These are phyloP conservation scores for Agapornis roseicollis DNA, from an alignment of 2,113 vertebrate species.

Conservation along the genomic window DNA sequence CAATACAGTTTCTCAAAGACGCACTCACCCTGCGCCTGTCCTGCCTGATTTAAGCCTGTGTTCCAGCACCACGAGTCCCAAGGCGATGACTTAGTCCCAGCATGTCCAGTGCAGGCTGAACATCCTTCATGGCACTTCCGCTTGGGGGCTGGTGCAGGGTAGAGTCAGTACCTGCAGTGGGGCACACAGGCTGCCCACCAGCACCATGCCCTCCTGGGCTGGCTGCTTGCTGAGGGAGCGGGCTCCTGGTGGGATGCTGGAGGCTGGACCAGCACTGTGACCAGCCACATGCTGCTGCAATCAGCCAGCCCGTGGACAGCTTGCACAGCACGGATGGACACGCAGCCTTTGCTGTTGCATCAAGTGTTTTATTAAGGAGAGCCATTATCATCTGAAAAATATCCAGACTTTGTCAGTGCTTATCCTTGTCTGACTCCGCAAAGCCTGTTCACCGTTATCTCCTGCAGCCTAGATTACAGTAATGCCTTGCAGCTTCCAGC, in stretches of 20 bases:
- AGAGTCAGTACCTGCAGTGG: fast-evolving
- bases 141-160: background rate
- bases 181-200: fast-evolving
- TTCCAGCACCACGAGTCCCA: background rate
- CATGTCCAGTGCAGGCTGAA: background rate
- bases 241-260: background rate
- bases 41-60: background rate
- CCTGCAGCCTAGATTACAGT: constrained; percentile 16
- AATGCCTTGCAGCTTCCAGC: background rate
- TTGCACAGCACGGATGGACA: background rate
- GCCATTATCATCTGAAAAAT: constrained; percentile 30
- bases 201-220: fast-evolving
- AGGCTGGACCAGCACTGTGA: too few relatives aligned
- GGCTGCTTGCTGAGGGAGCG: background rate
- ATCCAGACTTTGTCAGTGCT: background rate
- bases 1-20: background rate
- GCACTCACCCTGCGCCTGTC: background rate
- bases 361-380: background rate
- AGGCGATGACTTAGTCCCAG: background rate
- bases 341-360: background rate
- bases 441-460: constrained; percentile 1
- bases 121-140: fast-evolving
- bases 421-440: constrained; percentile 35
- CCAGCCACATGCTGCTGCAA: background rate
- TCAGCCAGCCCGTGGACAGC: fast-evolving